Percentiles rank a stretch among this genome's conserved stretches.
Conservation (phyloP, 2,888 invertebrate species). For the Epinotia demarniana region DNA sequence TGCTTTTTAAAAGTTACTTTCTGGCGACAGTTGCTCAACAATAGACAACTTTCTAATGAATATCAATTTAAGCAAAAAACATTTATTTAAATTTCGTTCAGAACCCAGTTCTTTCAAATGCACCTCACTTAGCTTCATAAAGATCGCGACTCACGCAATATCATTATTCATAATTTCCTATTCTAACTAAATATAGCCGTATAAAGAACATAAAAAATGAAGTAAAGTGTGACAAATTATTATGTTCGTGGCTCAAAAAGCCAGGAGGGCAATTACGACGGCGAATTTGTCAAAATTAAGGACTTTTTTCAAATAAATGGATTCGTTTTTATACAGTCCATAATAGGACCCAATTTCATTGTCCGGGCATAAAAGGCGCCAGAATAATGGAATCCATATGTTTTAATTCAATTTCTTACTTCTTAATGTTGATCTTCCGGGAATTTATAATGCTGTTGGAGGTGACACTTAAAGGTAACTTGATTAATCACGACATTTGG, state of each 20-base stretch:
- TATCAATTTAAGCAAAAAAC: neutral
- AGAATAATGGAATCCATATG: constrained; percentile 35
- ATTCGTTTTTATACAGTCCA: constrained; percentile 37
- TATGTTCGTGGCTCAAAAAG: constrained; percentile 54
- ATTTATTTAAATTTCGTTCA: constrained; percentile 46
- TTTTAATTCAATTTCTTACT: constrained; percentile 32
- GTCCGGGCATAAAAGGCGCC: constrained; percentile 26
- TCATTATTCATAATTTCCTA: constrained; percentile 69
- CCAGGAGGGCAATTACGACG: constrained; percentile 46
- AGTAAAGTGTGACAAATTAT: constrained; percentile 70
- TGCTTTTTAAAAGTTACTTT: neutral
- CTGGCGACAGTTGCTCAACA: neutral
- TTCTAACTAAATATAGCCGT: constrained; percentile 55
- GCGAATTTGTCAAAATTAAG: constrained; percentile 45
- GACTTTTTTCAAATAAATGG: constrained; percentile 40
- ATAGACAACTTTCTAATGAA: neutral
- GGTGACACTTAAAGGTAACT: constrained; percentile 11
- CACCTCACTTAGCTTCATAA: constrained; percentile 50
- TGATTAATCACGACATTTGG: constrained; percentile 9
- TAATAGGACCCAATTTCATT: constrained; percentile 36
- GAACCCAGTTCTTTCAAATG: constrained; percentile 51
- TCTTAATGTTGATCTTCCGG: constrained; percentile 23
- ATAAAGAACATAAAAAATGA: constrained; percentile 59
- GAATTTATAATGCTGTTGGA: constrained; percentile 26
- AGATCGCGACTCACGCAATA: constrained; percentile 51